Evolutionary conservation across 1,140 invertebrate species (phyloP).

Genomic region (Plectrocnemia conspersa): DNA sequence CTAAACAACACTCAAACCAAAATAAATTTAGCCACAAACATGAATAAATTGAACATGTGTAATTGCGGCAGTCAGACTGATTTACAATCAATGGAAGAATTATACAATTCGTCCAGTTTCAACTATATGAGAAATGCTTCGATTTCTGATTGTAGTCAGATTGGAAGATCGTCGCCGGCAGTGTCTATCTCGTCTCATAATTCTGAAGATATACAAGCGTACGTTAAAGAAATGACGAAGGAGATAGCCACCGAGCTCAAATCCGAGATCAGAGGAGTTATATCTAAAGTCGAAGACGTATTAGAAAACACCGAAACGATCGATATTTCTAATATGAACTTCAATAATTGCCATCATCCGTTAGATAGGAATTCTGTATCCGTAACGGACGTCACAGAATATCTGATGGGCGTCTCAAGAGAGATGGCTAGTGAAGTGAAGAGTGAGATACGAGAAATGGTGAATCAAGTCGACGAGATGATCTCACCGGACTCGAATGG

Average conservation of each 20-base stretch:
- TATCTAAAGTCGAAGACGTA: constrained; percentile 71
- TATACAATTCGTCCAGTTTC: constrained; percentile 51
- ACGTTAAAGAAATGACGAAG: constrained; percentile 70
- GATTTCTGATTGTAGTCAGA: constrained; percentile 52
- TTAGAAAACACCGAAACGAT: constrained; percentile 59
- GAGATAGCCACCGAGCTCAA: constrained; percentile 76
- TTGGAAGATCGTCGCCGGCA: constrained; percentile 58
- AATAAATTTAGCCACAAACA: constrained; percentile 56
- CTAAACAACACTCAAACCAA: constrained; percentile 56
- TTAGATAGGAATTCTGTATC: constrained; percentile 61
- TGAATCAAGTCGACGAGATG: constrained; percentile 68
- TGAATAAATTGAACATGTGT: constrained; percentile 50
- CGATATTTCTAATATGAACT: constrained; percentile 47
- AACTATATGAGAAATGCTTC: constrained; percentile 46
- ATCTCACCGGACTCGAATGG: constrained; percentile 51
- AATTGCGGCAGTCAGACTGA: constrained; percentile 70
- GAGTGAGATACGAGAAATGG: constrained; percentile 66
- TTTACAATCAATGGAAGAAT: constrained; percentile 56
- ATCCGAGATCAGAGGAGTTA: constrained; percentile 73
- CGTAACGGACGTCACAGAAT: constrained; percentile 67
- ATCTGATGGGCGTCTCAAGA: constrained; percentile 68
- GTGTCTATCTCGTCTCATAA: constrained; percentile 53
- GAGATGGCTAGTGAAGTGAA: constrained; percentile 76
- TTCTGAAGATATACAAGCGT: constrained; percentile 64
- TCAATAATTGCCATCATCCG: constrained; percentile 40